A percentile compares a stretch with the other conserved stretches of the same genome.
Evolutionary conservation across 2,113 vertebrate species (phyloP).

Genomic region (Leptosomus discolor): DNA sequence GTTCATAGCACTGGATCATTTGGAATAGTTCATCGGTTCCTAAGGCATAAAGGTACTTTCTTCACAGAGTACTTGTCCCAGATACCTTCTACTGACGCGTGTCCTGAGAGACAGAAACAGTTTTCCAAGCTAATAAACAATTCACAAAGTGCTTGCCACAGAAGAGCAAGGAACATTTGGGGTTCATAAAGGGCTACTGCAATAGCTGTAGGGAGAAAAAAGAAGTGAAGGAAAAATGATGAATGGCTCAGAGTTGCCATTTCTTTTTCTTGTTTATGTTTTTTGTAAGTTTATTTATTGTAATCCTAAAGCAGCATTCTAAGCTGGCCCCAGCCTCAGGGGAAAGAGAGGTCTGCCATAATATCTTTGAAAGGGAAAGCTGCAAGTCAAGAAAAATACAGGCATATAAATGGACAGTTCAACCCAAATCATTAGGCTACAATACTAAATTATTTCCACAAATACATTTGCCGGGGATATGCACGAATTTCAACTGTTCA

Average conservation of each 20-base stretch:
- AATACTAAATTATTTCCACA: neutral
- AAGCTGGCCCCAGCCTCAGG: neutral
- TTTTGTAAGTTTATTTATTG: conserved; percentile 14
- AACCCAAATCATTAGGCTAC: neutral
- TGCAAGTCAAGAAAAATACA: neutral
- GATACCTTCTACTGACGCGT: neutral
- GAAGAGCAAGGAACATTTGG: neutral
- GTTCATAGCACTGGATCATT: neutral
- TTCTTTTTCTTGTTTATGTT: neutral
- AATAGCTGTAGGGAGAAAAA: conserved; percentile 1
- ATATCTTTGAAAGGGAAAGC: neutral
- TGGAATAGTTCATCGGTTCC: neutral
- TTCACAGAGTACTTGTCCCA: neutral
- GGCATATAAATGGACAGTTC: neutral
- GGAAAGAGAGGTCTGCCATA: neutral
- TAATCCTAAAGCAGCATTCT: conserved; percentile 1
- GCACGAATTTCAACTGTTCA: neutral
- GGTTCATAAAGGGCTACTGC: neutral
- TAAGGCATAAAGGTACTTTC: conserved; percentile 21
- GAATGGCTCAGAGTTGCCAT: neutral
- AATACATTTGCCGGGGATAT: neutral
- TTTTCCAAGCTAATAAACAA: conserved; percentile 47
- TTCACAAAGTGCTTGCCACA: conserved; percentile 8
- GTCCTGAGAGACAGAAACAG: neutral
- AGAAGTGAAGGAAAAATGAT: neutral